Conservation (phyloP, 2,113 vertebrate species). For the Collichthys lucidus region DNA sequence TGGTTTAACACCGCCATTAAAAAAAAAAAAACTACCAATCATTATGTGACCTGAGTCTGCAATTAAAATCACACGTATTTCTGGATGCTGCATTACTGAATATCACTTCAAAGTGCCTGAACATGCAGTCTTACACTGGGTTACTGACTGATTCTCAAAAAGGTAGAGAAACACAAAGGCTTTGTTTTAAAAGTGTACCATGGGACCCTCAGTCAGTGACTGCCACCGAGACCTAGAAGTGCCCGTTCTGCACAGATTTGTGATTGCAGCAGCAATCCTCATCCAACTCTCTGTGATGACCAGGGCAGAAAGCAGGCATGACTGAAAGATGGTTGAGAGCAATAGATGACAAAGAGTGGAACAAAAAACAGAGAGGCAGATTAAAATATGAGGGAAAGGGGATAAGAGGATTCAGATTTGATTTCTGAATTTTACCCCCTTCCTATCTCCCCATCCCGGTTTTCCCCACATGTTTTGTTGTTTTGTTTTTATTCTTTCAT, state of each 20-base stretch:
- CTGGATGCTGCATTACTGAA: constrained; percentile 10
- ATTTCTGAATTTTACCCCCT: constrained; percentile 48
- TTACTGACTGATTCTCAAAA: constrained; percentile 31
- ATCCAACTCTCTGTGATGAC: constrained; percentile 49
- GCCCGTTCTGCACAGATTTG: constrained; percentile 22
- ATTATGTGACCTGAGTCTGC: constrained; percentile 18
- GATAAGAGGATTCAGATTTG: constrained; percentile 63
- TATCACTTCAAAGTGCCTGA: constrained; percentile 46
- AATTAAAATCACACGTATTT: constrained; percentile 44
- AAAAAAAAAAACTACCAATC: constrained; percentile 36
- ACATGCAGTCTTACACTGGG: constrained; percentile 39
- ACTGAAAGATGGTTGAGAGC: constrained; percentile 45
- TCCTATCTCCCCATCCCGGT: neutral
- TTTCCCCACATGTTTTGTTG: neutral
- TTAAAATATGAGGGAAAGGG: constrained; percentile 42
- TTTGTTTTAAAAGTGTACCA: constrained; percentile 25
- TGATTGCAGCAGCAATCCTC: constrained; percentile 47
- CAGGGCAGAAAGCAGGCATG: constrained; percentile 30
- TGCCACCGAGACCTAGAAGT: constrained; percentile 21
- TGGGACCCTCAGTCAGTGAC: neutral
- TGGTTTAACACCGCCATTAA: constrained; percentile 49
- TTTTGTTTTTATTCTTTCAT: neutral
- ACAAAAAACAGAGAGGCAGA: constrained; percentile 43
- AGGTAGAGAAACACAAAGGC: constrained; percentile 22
- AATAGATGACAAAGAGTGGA: constrained; percentile 34